These are phyloP conservation scores for Betta splendens DNA, from an alignment of 2,797 vertebrate genomes.

Conservation along the genomic window DNA sequence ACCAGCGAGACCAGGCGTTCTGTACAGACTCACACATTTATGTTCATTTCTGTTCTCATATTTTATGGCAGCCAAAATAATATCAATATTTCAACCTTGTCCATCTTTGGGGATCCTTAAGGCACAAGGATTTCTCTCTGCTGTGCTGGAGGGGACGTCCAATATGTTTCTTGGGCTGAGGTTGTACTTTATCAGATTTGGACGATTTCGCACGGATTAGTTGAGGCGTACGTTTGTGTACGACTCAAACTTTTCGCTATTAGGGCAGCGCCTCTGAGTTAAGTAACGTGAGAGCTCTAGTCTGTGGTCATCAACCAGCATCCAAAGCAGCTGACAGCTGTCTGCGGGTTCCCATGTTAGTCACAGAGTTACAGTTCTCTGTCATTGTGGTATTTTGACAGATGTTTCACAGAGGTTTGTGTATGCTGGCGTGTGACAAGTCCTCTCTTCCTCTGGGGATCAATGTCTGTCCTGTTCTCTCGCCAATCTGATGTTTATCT, in stretches of 20 bases:
- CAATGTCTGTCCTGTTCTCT: conserved; percentile 80
- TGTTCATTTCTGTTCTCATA: conserved; percentile 39
- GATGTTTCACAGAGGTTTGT: conserved; percentile 75
- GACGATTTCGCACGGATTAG: neutral
- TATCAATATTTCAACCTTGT: too few relatives aligned
- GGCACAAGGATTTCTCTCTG: too few relatives aligned
- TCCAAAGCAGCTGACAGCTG: conserved; percentile 67
- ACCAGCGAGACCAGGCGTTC: conserved; percentile 30
- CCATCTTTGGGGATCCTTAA: too few relatives aligned
- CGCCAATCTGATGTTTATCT: conserved; percentile 79
- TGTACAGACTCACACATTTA: conserved; percentile 52
- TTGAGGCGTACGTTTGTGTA: neutral
- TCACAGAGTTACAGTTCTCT: conserved; percentile 73
- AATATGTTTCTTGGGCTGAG: conserved; percentile 7
- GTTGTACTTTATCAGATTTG: neutral
- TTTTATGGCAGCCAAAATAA: too few relatives aligned
- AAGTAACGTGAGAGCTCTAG: conserved; percentile 25
- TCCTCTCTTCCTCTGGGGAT: conserved; percentile 78
- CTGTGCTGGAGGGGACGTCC: too few relatives aligned
- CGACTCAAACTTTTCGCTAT: conserved; percentile 18
- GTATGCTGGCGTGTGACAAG: conserved; percentile 75
- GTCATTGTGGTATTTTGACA: conserved; percentile 75
- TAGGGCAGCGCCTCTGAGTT: conserved; percentile 13
- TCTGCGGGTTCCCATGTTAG: conserved; percentile 65
- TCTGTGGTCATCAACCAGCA: conserved; percentile 54